Evolutionary conservation across 2,113 vertebrate species (phyloP).

Genomic region (Pelusios castaneus): DNA sequence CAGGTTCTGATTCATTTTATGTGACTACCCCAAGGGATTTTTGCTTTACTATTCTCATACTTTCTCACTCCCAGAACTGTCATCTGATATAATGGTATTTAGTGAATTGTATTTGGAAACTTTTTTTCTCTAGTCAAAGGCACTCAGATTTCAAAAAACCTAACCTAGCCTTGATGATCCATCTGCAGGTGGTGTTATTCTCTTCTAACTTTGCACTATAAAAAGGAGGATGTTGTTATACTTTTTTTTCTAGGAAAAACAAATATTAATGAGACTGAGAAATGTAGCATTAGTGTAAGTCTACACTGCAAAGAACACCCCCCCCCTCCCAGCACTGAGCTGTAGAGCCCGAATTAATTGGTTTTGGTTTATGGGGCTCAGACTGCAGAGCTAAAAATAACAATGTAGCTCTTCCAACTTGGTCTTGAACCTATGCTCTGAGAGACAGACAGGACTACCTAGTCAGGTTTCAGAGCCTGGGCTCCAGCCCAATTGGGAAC

Average conservation of each 20-base stretch:
- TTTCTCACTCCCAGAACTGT: slow-evolving; percentile 44
- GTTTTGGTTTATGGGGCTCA: neutral
- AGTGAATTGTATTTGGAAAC: slow-evolving; percentile 60
- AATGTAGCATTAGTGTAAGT: neutral
- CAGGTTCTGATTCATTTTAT: slow-evolving; percentile 67
- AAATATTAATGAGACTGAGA: neutral
- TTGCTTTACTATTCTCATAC: slow-evolving; percentile 44
- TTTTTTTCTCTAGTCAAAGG: slow-evolving; percentile 58
- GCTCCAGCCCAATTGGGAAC: neutral
- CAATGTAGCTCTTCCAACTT: neutral
- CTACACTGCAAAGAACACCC: neutral
- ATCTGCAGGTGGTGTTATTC: slow-evolving; percentile 2
- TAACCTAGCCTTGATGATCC: neutral
- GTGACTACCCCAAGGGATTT: slow-evolving; percentile 28
- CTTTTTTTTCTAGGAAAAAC: neutral
- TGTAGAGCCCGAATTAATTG: neutral
- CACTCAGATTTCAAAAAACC: slow-evolving; percentile 10
- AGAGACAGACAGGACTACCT: neutral
- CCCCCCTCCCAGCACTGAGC: neutral
- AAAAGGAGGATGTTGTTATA: neutral
- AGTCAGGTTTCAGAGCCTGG: neutral
- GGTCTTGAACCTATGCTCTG: neutral
- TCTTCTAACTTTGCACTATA: neutral
- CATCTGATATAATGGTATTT: slow-evolving; percentile 53
- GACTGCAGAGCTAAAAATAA: neutral